Evolutionary conservation across 2,113 vertebrate genomes (phyloP), one percentile per base, ranked within the genome.

Genomic region (Sapajus apella): DNA sequence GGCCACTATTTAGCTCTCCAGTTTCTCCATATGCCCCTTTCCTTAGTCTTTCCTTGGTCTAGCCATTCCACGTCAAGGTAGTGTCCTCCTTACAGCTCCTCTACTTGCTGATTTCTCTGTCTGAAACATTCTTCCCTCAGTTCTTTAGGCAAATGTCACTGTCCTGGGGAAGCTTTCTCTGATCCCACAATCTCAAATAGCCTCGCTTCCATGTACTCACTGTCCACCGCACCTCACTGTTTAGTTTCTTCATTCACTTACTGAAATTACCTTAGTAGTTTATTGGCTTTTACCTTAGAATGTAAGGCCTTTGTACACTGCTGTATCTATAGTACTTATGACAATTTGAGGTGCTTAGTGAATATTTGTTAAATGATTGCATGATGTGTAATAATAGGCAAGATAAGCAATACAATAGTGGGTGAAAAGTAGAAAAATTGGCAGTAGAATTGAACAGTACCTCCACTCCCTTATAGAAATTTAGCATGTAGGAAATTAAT

Each of bases 401-500:
- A 87, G 47, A 83, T 84, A 87, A 83, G 20, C 84, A 86, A 56
- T 72, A 37, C 75, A 84, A 47, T 87, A n/a, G 10, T 68, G 50
- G 35, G 50, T 64, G 87, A 80, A 97, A 96, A 87, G 86, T 73
- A 92, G 85, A 81, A 94, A 45, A 94, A 52, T 37, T 68, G 58
- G 25, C 87, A 83, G 6, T 92, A 45, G 58, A 79, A 35, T 77
- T 89, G 37, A 86, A 45, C 77, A 92, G 55, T 43, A 58, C 14
- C 92, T 92, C 40, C 9, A 43, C 6, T 95, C 30, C 6, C 32
- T 68, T 56, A 81, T 58, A 77, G 5, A 55, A 80, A 58, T 75
- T 68, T 90, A 75, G 40, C 52, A 47, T 87, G 40, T 87, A 96
- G 55, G 14, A 94, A 80, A 92, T 92, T 70, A 91, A 79, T 73